Conservation (phyloP, 2,113 vertebrate species). For the Bos javanicus region DNA sequence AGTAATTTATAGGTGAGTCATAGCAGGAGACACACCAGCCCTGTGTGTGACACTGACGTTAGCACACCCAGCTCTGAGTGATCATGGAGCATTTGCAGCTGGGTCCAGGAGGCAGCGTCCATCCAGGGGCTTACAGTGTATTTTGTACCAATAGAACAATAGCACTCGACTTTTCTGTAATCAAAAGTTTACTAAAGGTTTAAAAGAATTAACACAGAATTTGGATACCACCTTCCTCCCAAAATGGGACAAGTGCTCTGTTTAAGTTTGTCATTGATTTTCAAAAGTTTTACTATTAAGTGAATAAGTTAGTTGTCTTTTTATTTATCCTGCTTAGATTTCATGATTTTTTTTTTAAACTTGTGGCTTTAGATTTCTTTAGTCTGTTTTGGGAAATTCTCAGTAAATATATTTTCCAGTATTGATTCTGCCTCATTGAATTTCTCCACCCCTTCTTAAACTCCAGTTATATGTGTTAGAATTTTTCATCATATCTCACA, state of each 20-base stretch:
- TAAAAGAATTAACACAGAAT: not conserved
- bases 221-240: not conserved
- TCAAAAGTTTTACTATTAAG: not conserved
- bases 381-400: not conserved
- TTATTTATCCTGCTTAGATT: not conserved
- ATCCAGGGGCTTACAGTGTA: not conserved
- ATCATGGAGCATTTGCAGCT: not conserved
- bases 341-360: not conserved
- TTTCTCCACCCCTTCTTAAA: not conserved
- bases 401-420: not conserved
- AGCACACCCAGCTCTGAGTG: not conserved
- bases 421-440: not conserved
- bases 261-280: not conserved
- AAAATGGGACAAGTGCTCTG: no score
- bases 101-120: not conserved
- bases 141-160: not conserved
- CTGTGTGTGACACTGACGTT: not conserved
- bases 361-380: not conserved
- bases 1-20: not conserved
- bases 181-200: not conserved
- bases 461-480: rapidly evolving
- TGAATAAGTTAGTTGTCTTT: not conserved
- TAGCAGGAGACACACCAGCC: not conserved
- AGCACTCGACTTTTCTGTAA: not conserved
- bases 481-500: not conserved